Conservation (phyloP, 2,797 vertebrate genomes). For the Threskiornis aethiopicus region DNA sequence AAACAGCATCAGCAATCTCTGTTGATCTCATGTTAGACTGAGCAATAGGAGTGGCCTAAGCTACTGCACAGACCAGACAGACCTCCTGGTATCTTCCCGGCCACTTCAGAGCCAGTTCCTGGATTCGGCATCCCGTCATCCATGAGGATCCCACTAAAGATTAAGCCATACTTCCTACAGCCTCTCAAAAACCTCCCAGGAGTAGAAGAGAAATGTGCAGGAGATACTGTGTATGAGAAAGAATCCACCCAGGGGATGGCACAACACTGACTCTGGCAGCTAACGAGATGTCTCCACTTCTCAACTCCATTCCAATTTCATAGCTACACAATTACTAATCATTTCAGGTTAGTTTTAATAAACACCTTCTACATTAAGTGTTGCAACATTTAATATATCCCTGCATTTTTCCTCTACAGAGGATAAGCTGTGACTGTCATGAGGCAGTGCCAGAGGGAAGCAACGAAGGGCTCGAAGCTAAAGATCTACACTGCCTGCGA, state of each 20-base stretch:
- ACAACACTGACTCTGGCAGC: neutral
- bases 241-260: neutral
- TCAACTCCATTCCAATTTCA: neutral
- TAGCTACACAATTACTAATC: neutral
- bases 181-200: neutral
- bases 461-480: neutral
- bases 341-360: neutral
- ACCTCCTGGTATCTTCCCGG: neutral
- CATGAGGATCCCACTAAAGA: neutral
- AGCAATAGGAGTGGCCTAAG: neutral
- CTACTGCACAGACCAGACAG: neutral
- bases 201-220: neutral
- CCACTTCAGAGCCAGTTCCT: neutral
- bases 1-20: neutral
- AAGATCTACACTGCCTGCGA: neutral
- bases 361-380: neutral
- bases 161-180: neutral
- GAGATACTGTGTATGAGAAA: neutral
- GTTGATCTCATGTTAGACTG: neutral
- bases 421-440: neutral
- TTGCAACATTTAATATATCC: neutral
- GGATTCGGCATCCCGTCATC: neutral
- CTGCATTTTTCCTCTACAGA: neutral
- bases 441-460: neutral
- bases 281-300: neutral